These are phyloP conservation scores for Spea hammondii DNA, from an alignment of 2,797 vertebrate genomes.

Conservation along the genomic window DNA sequence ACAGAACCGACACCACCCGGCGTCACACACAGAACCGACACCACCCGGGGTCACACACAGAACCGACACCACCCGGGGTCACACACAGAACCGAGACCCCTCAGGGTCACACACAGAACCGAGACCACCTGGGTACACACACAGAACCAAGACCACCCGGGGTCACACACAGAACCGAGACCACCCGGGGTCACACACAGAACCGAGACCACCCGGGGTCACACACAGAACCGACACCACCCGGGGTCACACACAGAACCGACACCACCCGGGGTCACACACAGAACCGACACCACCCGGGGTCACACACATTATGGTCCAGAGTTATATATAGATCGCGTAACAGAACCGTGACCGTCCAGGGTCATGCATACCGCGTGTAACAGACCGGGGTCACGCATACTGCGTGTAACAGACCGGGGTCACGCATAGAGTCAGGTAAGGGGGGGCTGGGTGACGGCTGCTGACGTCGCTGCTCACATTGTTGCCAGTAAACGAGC, in stretches of 20 bases:
- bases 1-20: too few relatives aligned
- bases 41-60: too few relatives aligned
- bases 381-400: background rate
- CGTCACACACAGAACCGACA: too few relatives aligned
- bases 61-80: background rate
- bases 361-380: background rate
- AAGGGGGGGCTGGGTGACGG: background rate
- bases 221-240: background rate
- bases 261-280: background rate
- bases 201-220: background rate
- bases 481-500: constrained; percentile 19
- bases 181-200: background rate
- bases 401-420: background rate
- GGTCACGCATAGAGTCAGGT: background rate
- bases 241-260: constrained; percentile 1
- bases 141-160: background rate
- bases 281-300: background rate
- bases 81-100: background rate
- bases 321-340: background rate
- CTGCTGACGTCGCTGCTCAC: background rate
- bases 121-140: background rate
- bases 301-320: background rate
- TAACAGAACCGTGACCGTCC: background rate
- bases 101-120: background rate
- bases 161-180: background rate